Evolutionary conservation across 2,797 vertebrate genomes (phyloP).

Genomic region (Pangasius mekongensis): DNA sequence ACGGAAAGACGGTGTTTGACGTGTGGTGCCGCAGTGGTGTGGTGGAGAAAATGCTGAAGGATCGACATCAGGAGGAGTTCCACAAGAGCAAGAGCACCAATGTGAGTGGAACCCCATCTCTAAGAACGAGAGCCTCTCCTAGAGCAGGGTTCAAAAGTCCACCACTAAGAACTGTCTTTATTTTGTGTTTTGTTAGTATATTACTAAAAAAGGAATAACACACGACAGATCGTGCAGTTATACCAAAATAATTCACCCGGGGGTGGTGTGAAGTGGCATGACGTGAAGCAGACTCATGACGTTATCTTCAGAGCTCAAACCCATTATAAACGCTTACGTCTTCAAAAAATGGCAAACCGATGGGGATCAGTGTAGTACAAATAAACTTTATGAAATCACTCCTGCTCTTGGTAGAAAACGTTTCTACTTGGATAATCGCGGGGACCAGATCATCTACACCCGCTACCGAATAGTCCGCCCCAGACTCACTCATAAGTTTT

Average conservation of each 20-base stretch:
- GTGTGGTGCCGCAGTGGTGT: slow-evolving; percentile 89
- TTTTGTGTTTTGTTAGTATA: neutral
- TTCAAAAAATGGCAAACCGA: no score
- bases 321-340: no score
- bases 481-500: no score
- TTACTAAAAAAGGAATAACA: neutral
- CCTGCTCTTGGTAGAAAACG: no score
- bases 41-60: slow-evolving; percentile 88
- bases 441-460: no score
- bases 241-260: neutral
- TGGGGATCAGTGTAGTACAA: no score
- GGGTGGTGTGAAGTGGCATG: neutral
- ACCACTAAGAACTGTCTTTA: neutral
- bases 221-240: neutral
- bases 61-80: slow-evolving; percentile 84
- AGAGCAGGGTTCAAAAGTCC: neutral
- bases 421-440: no score
- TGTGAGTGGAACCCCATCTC: slow-evolving; percentile 71
- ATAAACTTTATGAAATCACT: no score
- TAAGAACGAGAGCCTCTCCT: neutral
- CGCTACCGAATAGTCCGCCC: no score
- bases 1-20: slow-evolving; percentile 88
- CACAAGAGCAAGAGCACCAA: slow-evolving; percentile 81
- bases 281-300: neutral
- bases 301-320: no score